Conservation (phyloP, 2,797 vertebrate genomes). For the Choloepus didactylus region DNA sequence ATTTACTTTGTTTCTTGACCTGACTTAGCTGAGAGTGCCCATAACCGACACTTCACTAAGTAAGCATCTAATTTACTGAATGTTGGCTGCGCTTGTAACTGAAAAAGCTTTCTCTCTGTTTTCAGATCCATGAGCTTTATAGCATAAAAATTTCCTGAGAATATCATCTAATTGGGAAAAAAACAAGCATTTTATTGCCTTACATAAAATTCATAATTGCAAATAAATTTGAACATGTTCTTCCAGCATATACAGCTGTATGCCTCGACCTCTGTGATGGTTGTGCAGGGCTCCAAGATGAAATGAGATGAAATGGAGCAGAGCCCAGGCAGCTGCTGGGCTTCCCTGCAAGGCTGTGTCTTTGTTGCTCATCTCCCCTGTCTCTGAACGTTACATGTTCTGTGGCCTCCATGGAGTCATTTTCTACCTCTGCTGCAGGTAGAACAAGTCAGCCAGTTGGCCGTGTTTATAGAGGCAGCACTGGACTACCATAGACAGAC, state of each 20-base stretch:
- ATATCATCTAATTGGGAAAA: neutral
- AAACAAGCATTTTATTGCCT: neutral
- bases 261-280: neutral
- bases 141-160: neutral
- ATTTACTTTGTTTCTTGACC: neutral
- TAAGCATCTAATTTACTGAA: neutral
- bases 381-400: neutral
- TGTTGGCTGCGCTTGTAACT: neutral
- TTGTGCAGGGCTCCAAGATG: neutral
- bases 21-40: neutral
- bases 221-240: neutral
- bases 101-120: neutral
- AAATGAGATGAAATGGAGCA: neutral
- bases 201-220: neutral
- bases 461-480: constrained; percentile 93
- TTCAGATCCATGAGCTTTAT: neutral
- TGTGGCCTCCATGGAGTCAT: neutral
- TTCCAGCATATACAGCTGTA: neutral
- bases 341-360: neutral
- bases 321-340: neutral
- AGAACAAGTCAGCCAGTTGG: constrained; percentile 96
- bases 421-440: constrained; percentile 88
- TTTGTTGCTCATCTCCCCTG: neutral
- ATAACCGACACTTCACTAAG: too few species aligned
- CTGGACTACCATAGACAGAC: constrained; percentile 94